Conservation (phyloP, 1,140 invertebrate genomes). For the Drosophila elegans region DNA sequence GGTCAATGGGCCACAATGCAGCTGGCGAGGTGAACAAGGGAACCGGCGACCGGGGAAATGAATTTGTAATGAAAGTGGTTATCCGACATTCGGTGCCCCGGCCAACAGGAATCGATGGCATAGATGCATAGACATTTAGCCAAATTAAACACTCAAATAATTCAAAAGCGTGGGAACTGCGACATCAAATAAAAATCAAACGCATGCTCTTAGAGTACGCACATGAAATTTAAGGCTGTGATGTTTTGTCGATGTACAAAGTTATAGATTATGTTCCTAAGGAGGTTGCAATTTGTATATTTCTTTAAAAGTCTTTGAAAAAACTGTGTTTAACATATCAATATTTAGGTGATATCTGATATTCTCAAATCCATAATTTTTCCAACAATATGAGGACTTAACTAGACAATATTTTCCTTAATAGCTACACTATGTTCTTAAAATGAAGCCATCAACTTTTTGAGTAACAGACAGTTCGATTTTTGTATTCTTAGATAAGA, state of each 20-base stretch:
- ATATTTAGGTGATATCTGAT: too few relatives aligned
- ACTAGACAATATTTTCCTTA: too few relatives aligned
- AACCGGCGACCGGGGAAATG: slow-evolving; percentile 61
- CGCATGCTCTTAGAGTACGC: not conserved
- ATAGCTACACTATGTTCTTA: too few relatives aligned
- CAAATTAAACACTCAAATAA: slow-evolving; percentile 59
- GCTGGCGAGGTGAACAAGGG: slow-evolving; percentile 32
- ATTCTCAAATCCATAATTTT: too few relatives aligned
- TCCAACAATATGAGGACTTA: too few relatives aligned
- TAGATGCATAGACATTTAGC: slow-evolving; percentile 36
- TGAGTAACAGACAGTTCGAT: too few relatives aligned
- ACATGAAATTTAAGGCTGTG: not conserved
- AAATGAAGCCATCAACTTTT: too few relatives aligned
- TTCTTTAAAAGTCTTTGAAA: not conserved
- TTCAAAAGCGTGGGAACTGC: slow-evolving; percentile 24
- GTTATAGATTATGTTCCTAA: not conserved
- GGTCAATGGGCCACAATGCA: slow-evolving; percentile 69
- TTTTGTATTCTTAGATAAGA: too few relatives aligned
- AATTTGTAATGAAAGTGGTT: slow-evolving; percentile 74
- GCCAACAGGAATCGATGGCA: slow-evolving; percentile 17
- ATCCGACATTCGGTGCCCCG: slow-evolving; percentile 35
- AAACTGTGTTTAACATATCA: too few relatives aligned
- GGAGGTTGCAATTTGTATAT: not conserved
- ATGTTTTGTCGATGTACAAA: slow-evolving; percentile 8
- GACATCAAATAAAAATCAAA: slow-evolving; percentile 20